Conservation (phyloP, 2,797 vertebrate species). For the Chanos chanos region DNA sequence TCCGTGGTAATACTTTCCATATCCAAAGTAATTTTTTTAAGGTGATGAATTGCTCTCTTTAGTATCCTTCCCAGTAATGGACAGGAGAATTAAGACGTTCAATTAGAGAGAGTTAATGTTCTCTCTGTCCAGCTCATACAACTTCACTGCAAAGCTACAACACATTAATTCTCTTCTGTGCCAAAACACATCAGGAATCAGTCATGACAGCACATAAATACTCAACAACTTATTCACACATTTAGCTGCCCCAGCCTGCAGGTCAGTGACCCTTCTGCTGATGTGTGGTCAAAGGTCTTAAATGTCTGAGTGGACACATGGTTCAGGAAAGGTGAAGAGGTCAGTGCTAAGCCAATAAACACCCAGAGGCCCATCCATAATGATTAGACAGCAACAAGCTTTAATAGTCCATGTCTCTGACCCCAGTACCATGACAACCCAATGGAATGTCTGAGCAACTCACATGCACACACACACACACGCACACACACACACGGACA, state of each 20-base stretch:
- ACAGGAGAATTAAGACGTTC: too few relatives aligned
- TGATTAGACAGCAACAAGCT: constrained; percentile 56
- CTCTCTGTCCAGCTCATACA: too few relatives aligned
- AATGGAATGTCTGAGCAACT: constrained; percentile 13
- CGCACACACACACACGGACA: constrained; percentile 18
- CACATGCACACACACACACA: constrained; percentile 34
- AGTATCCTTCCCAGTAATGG: too few relatives aligned
- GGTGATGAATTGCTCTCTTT: too few relatives aligned
- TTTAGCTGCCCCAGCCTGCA: constrained; percentile 13
- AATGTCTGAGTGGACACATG: constrained; percentile 41
- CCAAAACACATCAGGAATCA: neutral
- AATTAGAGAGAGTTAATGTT: too few relatives aligned
- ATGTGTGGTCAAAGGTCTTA: constrained; percentile 34
- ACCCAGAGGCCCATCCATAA: constrained; percentile 51
- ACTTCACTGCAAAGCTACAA: neutral
- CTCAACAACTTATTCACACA: neutral
- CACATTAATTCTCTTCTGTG: neutral
- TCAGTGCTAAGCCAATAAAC: constrained; percentile 55
- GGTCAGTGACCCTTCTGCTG: constrained; percentile 11
- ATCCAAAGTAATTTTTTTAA: too few relatives aligned
- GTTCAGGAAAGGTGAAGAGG: constrained; percentile 55
- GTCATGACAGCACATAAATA: constrained; percentile 3
- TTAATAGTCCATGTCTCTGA: constrained; percentile 55
- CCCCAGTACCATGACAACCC: constrained; percentile 50
- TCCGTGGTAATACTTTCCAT: too few relatives aligned